Base-by-base conservation (phyloP, 2,113 vertebrate genomes). In the Channa argus region DNA sequence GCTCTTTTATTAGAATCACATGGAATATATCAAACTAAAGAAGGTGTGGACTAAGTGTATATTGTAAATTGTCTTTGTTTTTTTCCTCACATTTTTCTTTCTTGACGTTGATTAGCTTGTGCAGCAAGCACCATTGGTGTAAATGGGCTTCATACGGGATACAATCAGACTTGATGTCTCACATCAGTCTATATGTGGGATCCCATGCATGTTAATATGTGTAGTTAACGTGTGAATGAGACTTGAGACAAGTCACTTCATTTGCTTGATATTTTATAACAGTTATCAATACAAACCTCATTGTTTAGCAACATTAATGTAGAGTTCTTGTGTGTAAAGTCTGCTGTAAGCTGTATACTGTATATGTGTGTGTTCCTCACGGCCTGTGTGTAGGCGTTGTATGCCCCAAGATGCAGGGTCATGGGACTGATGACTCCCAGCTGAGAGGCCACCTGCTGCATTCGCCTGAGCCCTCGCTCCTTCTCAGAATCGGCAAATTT, bases 401-500 rank as follows among this genome's bases (percentile, higher is more conserved):
- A 98, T 49, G 97, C 96, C 74, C 97, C 97, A 0, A 98, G 96
- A 91, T 98, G 97, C 74, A 98, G 94, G 77, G 96, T 97, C 70
- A 98, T 97, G 86, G 97, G 96, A 82, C 96, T 97, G 93, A 98
- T 97, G 95, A 97, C 96, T 63, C 96, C 97, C 86, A 97, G 90
- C 93, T 98, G 97, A 73, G 95, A 95, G 76, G 97, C 97, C 88
- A 97, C 96, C 93, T 98, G 96, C 94, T 98, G 97, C 97, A 98
- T 97, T 41, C 97, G 93, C 66, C 97, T 92, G 70, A 97, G 95
- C 5, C 96, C 95, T 24, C 97, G 91, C 90, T 98, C 97, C 92
- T 97, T 98, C 94, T 98, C 97, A 0, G 97, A 97, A 91, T 98
- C 97, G 0, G 97, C 97, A 41, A 98, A 98, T 91, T 98, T 98